Percentiles rank a stretch among this genome's conserved stretches.
These are phyloP conservation scores for Papilio dardanus DNA, from an alignment of 1,140 invertebrate species.

Conservation along the genomic window DNA sequence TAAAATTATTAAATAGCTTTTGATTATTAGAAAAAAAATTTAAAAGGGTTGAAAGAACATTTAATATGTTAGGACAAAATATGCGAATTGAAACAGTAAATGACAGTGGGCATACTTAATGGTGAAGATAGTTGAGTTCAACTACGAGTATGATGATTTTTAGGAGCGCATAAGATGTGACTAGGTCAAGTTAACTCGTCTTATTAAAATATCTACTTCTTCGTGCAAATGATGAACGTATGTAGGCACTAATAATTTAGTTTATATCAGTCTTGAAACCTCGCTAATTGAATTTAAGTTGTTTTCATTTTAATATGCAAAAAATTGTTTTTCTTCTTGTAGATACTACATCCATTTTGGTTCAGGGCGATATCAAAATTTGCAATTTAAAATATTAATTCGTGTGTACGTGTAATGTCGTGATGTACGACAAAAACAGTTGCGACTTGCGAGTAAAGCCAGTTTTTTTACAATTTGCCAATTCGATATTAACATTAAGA, in stretches of 20 bases:
- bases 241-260: background rate
- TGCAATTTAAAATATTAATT: constrained; percentile 14
- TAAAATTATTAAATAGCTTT: background rate
- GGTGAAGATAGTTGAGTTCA: background rate
- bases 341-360: background rate
- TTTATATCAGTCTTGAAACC: background rate
- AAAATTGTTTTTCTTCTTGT: background rate
- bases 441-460: background rate
- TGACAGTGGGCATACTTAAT: background rate
- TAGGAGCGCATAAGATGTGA: background rate
- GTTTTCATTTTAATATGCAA: background rate
- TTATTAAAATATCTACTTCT: background rate
- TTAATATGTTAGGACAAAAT: background rate
- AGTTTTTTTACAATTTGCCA: constrained; percentile 4
- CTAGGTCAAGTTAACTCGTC: background rate
- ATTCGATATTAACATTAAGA: background rate
- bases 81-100: background rate
- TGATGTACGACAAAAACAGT: no score
- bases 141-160: background rate
- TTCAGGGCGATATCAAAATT: background rate
- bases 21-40: background rate
- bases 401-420: no score
- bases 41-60: background rate
- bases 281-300: background rate
- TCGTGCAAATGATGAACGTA: background rate